Base-by-base conservation (phyloP, 2,797 vertebrate genomes). In the Setipinna tenuifilis region DNA sequence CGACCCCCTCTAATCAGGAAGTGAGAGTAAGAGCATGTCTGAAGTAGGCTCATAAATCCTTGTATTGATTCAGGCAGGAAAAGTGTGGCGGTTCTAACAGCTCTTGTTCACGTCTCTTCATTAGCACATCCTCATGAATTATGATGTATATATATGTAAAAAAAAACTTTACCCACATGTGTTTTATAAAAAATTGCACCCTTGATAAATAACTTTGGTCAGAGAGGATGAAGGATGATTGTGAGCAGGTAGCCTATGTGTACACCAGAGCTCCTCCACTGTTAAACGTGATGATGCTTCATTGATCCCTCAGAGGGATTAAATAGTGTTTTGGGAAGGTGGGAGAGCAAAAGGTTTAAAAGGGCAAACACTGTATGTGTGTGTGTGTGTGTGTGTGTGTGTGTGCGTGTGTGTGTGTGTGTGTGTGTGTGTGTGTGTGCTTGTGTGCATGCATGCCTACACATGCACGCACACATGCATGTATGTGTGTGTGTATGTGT, bases 31-130 rank as follows among this genome's bases (percentile, higher is more conserved):
- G 91, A 91, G 90, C 90, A 91, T 91, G 89, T 88, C 50, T 84
- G 85, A 88, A 88, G 88, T 88, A 91, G 44, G 82, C 90, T 91
- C 91, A 92, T 93, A 90, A 93, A 93, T 95, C 89, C 81, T 83
- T 87, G 84, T 93, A 95, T 95, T 91, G 94, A 95, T 95, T 91
- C 84, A 61, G 88, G 86, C 46, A 83, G 59, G 14, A 54, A 87
- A 86, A 89, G 91, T 50, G 31, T 87, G 83, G 88, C 86, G 88
- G 92, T 93, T 90, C 86, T 87, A 90, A 78, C 92, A 90, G 92
- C 90, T 84, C 71, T 85, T 88, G 71, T 88, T 48, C 65, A 31
- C 81, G 78, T 83, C 87, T 88, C 85, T 82, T 86, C 88, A 84
- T 83, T 86, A 90, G 85, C 68, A 85, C 86, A 88, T 85, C 85